A percentile compares a stretch with the other conserved stretches of the same genome.
These are phyloP conservation scores for Podabrus alpinus DNA, from an alignment of 2,888 invertebrate species.

Conservation along the genomic window DNA sequence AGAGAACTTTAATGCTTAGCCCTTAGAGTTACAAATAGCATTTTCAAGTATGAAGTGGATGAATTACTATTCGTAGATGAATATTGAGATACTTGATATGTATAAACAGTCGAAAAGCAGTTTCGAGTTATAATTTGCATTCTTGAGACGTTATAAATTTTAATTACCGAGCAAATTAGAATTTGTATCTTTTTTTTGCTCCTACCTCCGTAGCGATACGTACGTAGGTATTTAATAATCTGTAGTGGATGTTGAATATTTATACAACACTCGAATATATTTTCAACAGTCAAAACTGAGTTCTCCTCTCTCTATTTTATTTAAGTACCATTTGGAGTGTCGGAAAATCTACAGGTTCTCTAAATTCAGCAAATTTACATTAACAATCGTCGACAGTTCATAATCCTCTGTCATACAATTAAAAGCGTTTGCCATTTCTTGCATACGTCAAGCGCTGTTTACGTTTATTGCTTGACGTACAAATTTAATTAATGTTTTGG, in stretches of 20 bases:
- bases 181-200: slow-evolving; percentile 8
- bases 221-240: slow-evolving; percentile 18
- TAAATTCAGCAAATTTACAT: slow-evolving; percentile 37
- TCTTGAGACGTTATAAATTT: slow-evolving; percentile 15
- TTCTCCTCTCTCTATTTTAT: slow-evolving; percentile 36
- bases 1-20: background rate
- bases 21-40: background rate
- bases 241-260: slow-evolving; percentile 37
- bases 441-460: slow-evolving; percentile 35
- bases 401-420: slow-evolving; percentile 36
- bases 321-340: slow-evolving; percentile 34
- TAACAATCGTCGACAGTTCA: slow-evolving; percentile 39
- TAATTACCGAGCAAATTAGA: slow-evolving; percentile 14
- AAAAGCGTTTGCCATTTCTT: slow-evolving; percentile 29
- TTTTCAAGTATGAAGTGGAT: background rate
- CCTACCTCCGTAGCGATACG: background rate
- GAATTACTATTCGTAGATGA: background rate
- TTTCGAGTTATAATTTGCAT: background rate
- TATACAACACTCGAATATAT: slow-evolving; percentile 36
- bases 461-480: slow-evolving; percentile 34
- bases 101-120: background rate
- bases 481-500: slow-evolving; percentile 39
- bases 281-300: slow-evolving; percentile 36
- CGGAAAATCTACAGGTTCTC: slow-evolving; percentile 39
- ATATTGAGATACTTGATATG: background rate